Percentiles rank a stretch among this genome's conserved stretches.
Evolutionary conservation across 2,113 vertebrate species (phyloP).

Genomic region (Psettodes erumei): DNA sequence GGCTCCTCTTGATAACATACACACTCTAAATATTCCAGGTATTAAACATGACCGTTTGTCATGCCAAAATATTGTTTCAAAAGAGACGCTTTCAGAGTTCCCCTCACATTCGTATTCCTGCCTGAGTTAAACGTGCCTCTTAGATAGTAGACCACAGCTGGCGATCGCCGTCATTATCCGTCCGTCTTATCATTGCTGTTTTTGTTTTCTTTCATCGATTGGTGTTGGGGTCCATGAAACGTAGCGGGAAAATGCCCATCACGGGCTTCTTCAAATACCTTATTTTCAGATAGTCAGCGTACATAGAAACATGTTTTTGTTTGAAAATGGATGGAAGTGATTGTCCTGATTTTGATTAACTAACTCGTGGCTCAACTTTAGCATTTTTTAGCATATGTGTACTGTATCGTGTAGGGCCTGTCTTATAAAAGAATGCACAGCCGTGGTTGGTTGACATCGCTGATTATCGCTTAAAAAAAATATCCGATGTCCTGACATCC

Average conservation of each 20-base stretch:
- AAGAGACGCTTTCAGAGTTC: neutral
- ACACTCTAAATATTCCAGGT: slow-evolving; percentile 5
- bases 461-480: too few species aligned
- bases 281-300: neutral
- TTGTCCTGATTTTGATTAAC: too few species aligned
- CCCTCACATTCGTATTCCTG: neutral
- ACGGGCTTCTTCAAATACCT: neutral
- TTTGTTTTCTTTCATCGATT: neutral
- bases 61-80: neutral
- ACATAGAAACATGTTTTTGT: neutral
- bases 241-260: neutral
- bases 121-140: neutral
- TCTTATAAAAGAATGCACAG: neutral
- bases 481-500: too few species aligned
- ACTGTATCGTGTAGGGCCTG: neutral
- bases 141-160: neutral
- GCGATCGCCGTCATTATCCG: neutral
- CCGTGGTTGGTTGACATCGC: neutral
- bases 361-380: neutral
- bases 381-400: neutral
- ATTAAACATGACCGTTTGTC: neutral
- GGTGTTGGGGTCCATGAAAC: neutral
- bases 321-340: neutral
- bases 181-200: neutral
- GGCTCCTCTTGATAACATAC: neutral